Percentiles rank a stretch among this genome's conserved stretches.
Conservation (phyloP, 2,797 vertebrate species). For the Ficedula albicollis region DNA sequence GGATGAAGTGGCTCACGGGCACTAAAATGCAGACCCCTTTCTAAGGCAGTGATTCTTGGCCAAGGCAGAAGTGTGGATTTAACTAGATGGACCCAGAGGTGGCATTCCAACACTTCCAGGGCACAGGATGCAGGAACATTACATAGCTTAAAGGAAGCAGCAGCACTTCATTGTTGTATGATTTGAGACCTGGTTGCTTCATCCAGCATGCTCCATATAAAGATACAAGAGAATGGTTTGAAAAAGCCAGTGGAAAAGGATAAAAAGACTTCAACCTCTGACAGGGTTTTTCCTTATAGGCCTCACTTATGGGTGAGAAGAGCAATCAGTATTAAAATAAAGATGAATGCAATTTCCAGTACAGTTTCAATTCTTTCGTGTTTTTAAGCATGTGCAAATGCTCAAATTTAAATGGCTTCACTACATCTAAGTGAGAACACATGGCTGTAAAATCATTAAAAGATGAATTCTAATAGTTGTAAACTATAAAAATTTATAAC, state of each 20-base stretch:
- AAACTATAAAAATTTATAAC: neutral
- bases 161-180: neutral
- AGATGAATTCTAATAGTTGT: neutral
- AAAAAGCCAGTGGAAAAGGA: neutral
- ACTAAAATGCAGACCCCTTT: neutral
- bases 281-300: neutral
- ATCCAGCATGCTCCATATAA: neutral
- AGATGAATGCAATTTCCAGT: neutral
- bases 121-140: neutral
- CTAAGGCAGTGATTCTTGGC: neutral
- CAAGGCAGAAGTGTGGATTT: neutral
- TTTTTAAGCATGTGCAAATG: neutral
- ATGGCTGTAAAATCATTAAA: neutral
- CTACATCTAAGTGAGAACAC: neutral
- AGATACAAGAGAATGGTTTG: neutral
- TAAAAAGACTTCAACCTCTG: neutral
- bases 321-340: neutral
- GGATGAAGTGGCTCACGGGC: neutral
- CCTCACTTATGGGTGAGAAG: neutral
- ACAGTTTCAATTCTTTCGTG: neutral
- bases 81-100: neutral
- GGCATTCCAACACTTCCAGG: neutral
- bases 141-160: neutral
- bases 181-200: neutral
- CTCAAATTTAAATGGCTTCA: neutral